Base-by-base conservation (phyloP, 2,888 invertebrate species). In the Caenorhabditis wallacei region DNA sequence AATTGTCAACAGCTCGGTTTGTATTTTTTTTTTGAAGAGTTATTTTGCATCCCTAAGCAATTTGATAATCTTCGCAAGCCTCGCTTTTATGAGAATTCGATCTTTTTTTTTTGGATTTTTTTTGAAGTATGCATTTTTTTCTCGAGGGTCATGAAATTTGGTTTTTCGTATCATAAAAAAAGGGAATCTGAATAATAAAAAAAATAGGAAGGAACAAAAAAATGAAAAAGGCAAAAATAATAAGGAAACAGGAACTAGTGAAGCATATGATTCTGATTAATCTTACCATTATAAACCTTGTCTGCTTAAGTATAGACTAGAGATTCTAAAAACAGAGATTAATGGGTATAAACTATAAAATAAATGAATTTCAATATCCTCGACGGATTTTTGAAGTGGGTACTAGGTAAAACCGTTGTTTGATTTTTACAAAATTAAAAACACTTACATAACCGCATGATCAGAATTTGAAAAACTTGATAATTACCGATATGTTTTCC, bases 51-150 rank as follows among this genome's bases (percentile, higher is more conserved):
- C 5, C 22, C 26, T 30, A n/a, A 51, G 74, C 64, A 76, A 76
- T 76, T 69, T 24, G 76, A 76, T 68, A 76, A 68, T 68, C 51
- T 74, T 13, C 20, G 48, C 24, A 30, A 22, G 18, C 8, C 24
- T 71, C 26, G 53, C 22, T 18, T 40, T 64, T 35, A 74, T 66
- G 57, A 59, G 51, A 66, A 57, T 74, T 66, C 22, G 66, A 68
- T 57, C 37, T 57, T 57, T 48, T 66, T 64, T 57, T 20, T 1
- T 13, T n/a, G 22, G 18, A 5, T 66, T 66, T 75, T 43, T 3
- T 56, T 75, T 56, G 35, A 54, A 51, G 24, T 53, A 16, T n/a
- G 22, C 59, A 54, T 16, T 43, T 26, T 63, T 35, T 46, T 57
- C 5, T 51, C 22, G 4, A n/a, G 5, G 4, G 11, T 43, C 16